phyloP scores from a whole-genome alignment of 2,113 vertebrate species.

The Sisor rabdophorus region DNA sequence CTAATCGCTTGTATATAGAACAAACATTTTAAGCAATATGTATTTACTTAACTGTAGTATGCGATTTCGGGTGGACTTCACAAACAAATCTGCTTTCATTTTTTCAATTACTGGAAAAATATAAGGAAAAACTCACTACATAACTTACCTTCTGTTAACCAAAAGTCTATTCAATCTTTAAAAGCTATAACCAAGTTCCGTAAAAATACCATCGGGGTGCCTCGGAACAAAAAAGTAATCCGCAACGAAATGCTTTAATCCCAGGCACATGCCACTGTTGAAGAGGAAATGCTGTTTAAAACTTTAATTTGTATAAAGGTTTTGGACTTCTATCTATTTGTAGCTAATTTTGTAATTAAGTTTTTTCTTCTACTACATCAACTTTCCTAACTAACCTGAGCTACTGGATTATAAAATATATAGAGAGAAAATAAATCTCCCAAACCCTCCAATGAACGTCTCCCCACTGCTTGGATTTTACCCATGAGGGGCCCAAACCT shows the following conservation, averaged over 20 bases:
- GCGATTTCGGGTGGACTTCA: too few relatives aligned
- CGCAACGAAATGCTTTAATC: constrained; percentile 74
- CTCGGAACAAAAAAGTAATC: constrained; percentile 66
- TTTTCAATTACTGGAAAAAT: too few relatives aligned
- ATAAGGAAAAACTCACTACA: too few relatives aligned
- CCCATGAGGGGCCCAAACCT: constrained; percentile 58
- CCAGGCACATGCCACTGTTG: constrained; percentile 69
- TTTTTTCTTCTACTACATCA: neutral
- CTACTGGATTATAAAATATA: too few relatives aligned
- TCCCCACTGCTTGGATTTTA: constrained; percentile 59
- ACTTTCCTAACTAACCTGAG: constrained; percentile 10
- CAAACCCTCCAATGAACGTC: constrained; percentile 27
- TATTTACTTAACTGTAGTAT: too few relatives aligned
- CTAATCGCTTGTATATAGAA: too few relatives aligned
- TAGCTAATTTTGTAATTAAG: too few relatives aligned
- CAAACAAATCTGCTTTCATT: too few relatives aligned
- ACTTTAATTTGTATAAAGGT: neutral
- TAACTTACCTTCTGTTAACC: too few relatives aligned
- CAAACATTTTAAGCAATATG: too few relatives aligned
- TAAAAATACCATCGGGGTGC: constrained; percentile 54
- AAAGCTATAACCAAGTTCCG: neutral
- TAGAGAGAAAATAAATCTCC: constrained; percentile 10
- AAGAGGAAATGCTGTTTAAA: constrained; percentile 36
- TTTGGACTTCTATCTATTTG: neutral
- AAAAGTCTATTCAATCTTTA: too few relatives aligned